Conservation (phyloP, 2,113 vertebrate species). For the Sterrhoptilus dennistouni region DNA sequence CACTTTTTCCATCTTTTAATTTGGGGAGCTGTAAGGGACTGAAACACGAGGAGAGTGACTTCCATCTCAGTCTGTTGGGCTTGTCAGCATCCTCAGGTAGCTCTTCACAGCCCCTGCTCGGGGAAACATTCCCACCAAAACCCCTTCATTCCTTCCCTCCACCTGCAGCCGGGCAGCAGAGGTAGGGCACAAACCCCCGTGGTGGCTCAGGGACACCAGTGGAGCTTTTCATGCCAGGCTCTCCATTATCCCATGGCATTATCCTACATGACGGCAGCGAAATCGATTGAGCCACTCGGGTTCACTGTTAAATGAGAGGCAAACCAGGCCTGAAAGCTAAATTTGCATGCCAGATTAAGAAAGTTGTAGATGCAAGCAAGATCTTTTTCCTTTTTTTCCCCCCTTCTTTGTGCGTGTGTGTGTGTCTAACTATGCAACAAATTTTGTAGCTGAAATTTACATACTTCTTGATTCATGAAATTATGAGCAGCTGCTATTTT, state of each 20-base stretch:
- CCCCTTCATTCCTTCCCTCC: neutral
- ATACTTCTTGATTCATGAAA: conserved; percentile 84
- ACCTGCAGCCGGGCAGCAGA: neutral
- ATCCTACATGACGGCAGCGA: neutral
- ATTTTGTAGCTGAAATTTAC: conserved; percentile 77
- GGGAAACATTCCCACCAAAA: neutral
- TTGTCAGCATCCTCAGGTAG: neutral
- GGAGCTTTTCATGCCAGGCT: neutral
- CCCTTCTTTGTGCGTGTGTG: neutral
- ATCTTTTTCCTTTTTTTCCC: neutral
- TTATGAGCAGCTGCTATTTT: conserved; percentile 82
- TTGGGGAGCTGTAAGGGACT: neutral
- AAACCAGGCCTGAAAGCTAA: conserved; percentile 24
- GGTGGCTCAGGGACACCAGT: neutral
- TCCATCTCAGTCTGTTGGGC: neutral
- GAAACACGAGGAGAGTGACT: neutral
- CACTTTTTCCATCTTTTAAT: conserved; percentile 34
- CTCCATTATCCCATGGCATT: neutral
- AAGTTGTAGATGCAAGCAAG: conserved; percentile 66
- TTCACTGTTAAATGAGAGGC: neutral
- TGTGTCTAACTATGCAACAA: conserved; percentile 68
- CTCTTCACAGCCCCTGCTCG: neutral
- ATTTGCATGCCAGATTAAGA: conserved; percentile 44
- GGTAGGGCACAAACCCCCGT: neutral
- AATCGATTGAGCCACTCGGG: neutral